Conservation (phyloP, 2,888 invertebrate genomes). For the Hoplodrina ambigua region DNA sequence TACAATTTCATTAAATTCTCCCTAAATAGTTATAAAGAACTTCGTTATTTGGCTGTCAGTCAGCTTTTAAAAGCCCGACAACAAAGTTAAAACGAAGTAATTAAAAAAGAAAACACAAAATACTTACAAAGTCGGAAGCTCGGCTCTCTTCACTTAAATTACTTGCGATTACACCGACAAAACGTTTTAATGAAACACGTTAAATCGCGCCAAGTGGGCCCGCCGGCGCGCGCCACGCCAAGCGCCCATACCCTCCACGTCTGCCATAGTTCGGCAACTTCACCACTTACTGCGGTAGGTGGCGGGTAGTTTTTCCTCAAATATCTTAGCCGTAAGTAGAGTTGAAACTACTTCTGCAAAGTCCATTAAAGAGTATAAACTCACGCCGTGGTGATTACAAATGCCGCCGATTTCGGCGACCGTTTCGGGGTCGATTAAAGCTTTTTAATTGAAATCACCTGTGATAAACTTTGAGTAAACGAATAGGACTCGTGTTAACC, state of each 20-base stretch:
- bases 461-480: constrained; percentile 70
- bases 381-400: constrained; percentile 87
- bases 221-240: constrained; percentile 70
- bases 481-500: constrained; percentile 50
- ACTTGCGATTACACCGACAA: constrained; percentile 90
- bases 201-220: constrained; percentile 88
- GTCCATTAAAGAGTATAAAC: constrained; percentile 90
- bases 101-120: constrained; percentile 91
- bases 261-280: constrained; percentile 86
- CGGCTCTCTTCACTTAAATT: constrained; percentile 90
- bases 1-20: constrained; percentile 86
- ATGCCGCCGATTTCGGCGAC: constrained; percentile 86
- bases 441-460: constrained; percentile 86
- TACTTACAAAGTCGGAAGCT: constrained; percentile 90
- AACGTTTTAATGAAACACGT: constrained; percentile 90
- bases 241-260: constrained; percentile 67
- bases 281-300: constrained; percentile 86
- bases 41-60: constrained; percentile 90
- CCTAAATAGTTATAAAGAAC: constrained; percentile 89
- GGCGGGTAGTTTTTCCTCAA: constrained; percentile 89
- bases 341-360: constrained; percentile 89
- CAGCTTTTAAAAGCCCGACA: constrained; percentile 89
- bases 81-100: constrained; percentile 91
- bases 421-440: constrained; percentile 84
- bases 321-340: constrained; percentile 89